These are phyloP conservation scores for Orestias chungarensis DNA, from an alignment of 2,797 vertebrate species.

Conservation along the genomic window DNA sequence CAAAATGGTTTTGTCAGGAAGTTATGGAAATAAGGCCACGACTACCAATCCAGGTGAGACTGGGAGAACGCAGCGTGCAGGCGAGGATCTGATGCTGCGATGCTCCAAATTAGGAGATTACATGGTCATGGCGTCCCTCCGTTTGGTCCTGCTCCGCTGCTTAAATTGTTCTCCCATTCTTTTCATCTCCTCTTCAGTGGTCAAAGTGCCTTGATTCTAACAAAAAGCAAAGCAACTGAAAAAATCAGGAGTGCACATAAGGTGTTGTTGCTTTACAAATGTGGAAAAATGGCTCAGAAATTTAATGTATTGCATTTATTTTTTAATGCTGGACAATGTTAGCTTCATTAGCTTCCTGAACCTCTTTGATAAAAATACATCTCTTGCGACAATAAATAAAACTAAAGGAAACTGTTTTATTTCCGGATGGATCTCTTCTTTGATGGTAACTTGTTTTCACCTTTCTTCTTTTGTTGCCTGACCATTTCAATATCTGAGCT, in stretches of 20 bases:
- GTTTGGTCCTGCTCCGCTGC: conserved; percentile 57
- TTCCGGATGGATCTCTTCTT: conserved; percentile 51
- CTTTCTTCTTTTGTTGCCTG: conserved; percentile 57
- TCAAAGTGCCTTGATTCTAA: conserved; percentile 41
- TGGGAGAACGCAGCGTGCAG: conserved; percentile 24
- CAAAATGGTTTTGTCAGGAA: conserved; percentile 90
- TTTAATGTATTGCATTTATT: conserved; percentile 4
- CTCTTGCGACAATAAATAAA: conserved; percentile 52
- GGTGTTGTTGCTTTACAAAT: neutral
- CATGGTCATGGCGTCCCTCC: conserved; percentile 64
- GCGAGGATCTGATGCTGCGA: conserved; percentile 61
- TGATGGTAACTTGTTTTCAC: conserved; percentile 27
- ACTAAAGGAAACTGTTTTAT: conserved; percentile 35
- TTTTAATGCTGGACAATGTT: conserved; percentile 21
- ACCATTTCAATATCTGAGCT: conserved; percentile 75
- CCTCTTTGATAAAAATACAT: conserved; percentile 51
- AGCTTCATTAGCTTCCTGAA: conserved; percentile 33
- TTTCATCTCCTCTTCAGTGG: conserved; percentile 59
- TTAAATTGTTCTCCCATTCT: conserved; percentile 75
- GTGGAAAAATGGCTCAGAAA: neutral
- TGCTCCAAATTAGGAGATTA: conserved; percentile 83
- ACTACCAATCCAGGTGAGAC: conserved; percentile 63
- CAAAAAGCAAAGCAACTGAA: conserved; percentile 1
- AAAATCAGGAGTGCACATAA: neutral
- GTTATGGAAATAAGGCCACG: conserved; percentile 81